Evolutionary conservation across 2,888 invertebrate genomes (phyloP).

Genomic region (Synanthedon vespiformis): DNA sequence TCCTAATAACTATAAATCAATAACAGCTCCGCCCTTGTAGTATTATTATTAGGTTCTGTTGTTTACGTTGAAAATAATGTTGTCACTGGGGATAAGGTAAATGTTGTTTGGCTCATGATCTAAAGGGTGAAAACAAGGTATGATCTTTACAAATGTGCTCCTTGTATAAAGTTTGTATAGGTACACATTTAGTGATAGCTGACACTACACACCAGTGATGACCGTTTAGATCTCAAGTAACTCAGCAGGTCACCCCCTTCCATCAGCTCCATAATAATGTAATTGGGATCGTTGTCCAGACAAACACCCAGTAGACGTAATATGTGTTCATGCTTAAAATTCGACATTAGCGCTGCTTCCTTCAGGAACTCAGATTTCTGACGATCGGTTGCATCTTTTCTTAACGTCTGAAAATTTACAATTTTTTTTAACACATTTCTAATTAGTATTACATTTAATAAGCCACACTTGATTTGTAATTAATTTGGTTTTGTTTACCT

Average conservation of each 20-base stretch:
- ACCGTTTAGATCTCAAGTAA: constrained; percentile 86
- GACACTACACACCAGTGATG: constrained; percentile 68
- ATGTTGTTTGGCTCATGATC: no score
- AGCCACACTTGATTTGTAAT: not conserved
- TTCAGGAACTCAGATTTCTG: constrained; percentile 95
- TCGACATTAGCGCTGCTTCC: constrained; percentile 97
- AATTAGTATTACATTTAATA: not conserved
- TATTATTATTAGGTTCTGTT: no score
- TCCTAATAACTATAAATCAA: no score
- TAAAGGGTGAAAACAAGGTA: no score
- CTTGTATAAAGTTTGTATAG: no score
- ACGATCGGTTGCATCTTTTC: constrained; percentile 90
- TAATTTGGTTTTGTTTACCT: constrained; percentile 63
- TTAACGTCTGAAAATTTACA: constrained; percentile 74
- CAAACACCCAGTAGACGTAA: constrained; percentile 93
- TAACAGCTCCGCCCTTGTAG: no score
- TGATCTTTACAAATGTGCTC: no score
- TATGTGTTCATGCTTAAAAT: constrained; percentile 97
- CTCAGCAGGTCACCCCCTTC: constrained; percentile 95
- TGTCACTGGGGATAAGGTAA: no score
- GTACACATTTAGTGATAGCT: no score
- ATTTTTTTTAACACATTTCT: not conserved
- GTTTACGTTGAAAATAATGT: no score
- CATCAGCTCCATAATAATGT: constrained; percentile 97
- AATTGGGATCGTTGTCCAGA: constrained; percentile 91